These are phyloP conservation scores for Cremastobaeus sp. DNA, from an alignment of 2,888 invertebrate genomes.

Conservation along the genomic window DNA sequence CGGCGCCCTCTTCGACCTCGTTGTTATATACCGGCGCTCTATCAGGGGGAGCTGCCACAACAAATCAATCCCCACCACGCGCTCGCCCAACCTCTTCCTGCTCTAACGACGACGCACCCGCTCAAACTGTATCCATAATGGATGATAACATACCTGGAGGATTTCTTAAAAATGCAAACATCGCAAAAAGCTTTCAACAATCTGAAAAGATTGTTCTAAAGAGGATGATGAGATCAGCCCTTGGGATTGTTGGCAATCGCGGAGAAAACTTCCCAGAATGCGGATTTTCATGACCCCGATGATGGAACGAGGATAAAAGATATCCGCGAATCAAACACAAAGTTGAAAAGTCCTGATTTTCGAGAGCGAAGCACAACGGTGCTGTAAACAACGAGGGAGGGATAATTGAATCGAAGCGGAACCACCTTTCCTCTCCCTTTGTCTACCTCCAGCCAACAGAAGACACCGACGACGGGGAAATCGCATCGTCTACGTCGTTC, in stretches of 20 bases:
- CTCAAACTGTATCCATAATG: conserved; percentile 34
- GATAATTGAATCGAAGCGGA: conserved; percentile 43
- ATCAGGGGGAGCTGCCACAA: conserved; percentile 52
- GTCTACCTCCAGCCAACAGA: conserved; percentile 19
- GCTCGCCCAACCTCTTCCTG: conserved; percentile 31
- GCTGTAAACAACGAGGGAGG: conserved; percentile 25
- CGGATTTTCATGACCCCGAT: too few relatives aligned
- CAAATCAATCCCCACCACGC: conserved; percentile 52
- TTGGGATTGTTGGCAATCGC: too few relatives aligned
- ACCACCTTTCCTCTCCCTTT: conserved; percentile 33
- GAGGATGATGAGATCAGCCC: too few relatives aligned
- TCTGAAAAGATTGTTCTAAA: neutral
- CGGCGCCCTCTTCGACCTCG: conserved; percentile 57
- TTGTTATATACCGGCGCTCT: conserved; percentile 49
- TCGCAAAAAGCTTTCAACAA: too few relatives aligned
- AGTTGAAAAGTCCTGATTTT: too few relatives aligned
- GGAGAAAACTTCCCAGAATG: too few relatives aligned
- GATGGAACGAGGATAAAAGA: too few relatives aligned
- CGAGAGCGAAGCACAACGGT: neutral
- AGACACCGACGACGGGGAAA: conserved; percentile 46
- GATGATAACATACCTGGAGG: conserved; percentile 16
- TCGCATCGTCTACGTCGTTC: conserved; percentile 18
- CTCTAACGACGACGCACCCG: conserved; percentile 11
- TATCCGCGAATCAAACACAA: too few relatives aligned
- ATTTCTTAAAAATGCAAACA: too few relatives aligned